These are phyloP conservation scores for Hedya salicella DNA, from an alignment of 2,888 invertebrate species.

Conservation along the genomic window DNA sequence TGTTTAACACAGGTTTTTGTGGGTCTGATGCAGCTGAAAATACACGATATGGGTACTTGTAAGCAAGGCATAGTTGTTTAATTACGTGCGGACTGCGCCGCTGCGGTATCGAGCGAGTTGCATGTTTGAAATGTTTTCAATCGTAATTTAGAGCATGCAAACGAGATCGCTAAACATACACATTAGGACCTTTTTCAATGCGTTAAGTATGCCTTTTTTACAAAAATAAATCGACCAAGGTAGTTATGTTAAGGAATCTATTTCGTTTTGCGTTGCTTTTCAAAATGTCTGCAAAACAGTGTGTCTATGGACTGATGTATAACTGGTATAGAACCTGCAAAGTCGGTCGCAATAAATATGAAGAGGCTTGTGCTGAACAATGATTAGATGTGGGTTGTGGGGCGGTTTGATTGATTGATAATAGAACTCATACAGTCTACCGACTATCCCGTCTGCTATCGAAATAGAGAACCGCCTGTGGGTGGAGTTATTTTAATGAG, in stretches of 20 bases:
- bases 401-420: slow-evolving; percentile 19
- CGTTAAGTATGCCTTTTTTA: slow-evolving; percentile 2
- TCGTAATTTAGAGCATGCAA: slow-evolving; percentile 28
- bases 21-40: slow-evolving; percentile 19
- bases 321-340: background rate
- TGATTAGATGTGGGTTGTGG: slow-evolving; percentile 13
- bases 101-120: slow-evolving; percentile 26
- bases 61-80: slow-evolving; percentile 16
- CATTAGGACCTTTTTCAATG: slow-evolving; percentile 8
- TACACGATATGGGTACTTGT: slow-evolving; percentile 20
- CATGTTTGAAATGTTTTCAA: slow-evolving; percentile 33
- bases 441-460: slow-evolving; percentile 6
- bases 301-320: too few species aligned
- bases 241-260: too few species aligned
- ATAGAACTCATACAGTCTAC: slow-evolving; percentile 11
- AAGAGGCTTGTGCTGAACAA: background rate
- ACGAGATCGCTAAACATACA: slow-evolving; percentile 21
- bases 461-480: slow-evolving; percentile 25
- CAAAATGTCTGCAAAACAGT: too few species aligned
- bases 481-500: slow-evolving; percentile 41
- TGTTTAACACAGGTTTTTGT: slow-evolving; percentile 62
- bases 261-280: background rate
- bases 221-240: background rate
- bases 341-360: background rate
- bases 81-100: slow-evolving; percentile 19